phyloP scores from a whole-genome alignment of 2,113 vertebrate species.

The Ophthalmolycus amberensis region DNA sequence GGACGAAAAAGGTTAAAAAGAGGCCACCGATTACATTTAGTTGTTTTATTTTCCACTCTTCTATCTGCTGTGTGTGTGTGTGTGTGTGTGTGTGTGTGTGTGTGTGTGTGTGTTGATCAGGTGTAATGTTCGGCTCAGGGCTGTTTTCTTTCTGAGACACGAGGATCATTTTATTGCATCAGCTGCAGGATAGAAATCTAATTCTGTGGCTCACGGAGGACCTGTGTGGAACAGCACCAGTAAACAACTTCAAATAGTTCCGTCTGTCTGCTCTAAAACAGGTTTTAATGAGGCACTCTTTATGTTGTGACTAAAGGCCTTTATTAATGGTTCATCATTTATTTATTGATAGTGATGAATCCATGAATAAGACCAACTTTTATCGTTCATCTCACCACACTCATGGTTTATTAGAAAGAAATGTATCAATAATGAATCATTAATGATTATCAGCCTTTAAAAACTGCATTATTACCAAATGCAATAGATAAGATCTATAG shows the following conservation, averaged over 20 bases:
- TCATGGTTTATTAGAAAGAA: too few species aligned
- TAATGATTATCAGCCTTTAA: too few species aligned
- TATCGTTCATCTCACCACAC: too few species aligned
- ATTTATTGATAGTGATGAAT: neutral
- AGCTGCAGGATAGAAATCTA: constrained; percentile 23
- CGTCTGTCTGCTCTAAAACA: too few species aligned
- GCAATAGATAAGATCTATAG: too few species aligned
- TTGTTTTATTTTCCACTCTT: neutral
- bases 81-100: neutral
- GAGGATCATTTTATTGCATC: constrained; percentile 16
- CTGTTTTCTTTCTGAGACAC: constrained; percentile 4
- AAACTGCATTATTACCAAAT: too few species aligned
- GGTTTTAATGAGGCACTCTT: neutral
- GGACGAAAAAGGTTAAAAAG: constrained; percentile 1
- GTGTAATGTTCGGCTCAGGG: neutral
- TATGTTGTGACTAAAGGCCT: neutral
- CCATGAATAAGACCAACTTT: neutral
- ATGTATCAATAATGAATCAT: too few species aligned
- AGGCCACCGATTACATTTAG: neutral
- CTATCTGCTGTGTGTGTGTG: neutral
- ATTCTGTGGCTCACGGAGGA: constrained; percentile 3
- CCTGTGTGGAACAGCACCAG: constrained; percentile 5
- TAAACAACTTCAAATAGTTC: constrained; percentile 21
- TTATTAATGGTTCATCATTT: neutral
- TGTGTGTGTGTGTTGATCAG: constrained; percentile 3